A percentile compares a stretch with the other conserved stretches of the same genome.
Conservation (phyloP, 1,140 invertebrate genomes). For the Steinernema khuongi region DNA sequence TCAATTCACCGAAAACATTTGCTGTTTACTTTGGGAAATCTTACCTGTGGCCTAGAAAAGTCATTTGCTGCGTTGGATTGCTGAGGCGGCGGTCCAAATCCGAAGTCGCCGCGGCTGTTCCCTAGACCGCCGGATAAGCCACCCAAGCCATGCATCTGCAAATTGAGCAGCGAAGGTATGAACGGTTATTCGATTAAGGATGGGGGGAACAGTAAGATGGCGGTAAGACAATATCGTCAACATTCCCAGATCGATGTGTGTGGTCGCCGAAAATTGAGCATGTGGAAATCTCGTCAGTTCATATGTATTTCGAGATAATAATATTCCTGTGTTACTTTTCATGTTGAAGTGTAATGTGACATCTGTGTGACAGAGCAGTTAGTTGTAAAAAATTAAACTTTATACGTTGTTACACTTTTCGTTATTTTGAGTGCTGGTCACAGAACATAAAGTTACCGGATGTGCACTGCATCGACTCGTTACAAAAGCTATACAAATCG, state of each 20-base stretch:
- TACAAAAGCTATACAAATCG: no score
- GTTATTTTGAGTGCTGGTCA: no score
- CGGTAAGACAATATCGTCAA: neutral
- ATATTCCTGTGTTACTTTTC: no score
- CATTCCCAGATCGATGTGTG: neutral
- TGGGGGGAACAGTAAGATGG: no score
- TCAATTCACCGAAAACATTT: no score
- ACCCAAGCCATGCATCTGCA: slow-evolving; percentile 12
- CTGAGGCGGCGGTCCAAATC: neutral
- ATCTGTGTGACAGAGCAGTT: no score
- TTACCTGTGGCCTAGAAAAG: neutral
- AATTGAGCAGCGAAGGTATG: neutral
- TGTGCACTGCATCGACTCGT: no score
- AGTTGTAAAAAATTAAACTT: no score
- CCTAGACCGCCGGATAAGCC: neutral
- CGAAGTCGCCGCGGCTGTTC: neutral
- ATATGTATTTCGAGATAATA: neutral
- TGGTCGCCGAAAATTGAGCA: neutral
- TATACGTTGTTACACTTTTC: no score
- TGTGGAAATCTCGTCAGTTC: neutral
- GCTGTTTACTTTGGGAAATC: neutral
- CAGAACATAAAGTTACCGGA: no score
- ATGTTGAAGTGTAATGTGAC: no score
- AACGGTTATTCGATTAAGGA: no score
- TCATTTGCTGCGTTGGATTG: neutral